A percentile compares a stretch with the other conserved stretches of the same genome.
Conservation (phyloP, 2,797 vertebrate species). For the Hozukius guyotensis region DNA sequence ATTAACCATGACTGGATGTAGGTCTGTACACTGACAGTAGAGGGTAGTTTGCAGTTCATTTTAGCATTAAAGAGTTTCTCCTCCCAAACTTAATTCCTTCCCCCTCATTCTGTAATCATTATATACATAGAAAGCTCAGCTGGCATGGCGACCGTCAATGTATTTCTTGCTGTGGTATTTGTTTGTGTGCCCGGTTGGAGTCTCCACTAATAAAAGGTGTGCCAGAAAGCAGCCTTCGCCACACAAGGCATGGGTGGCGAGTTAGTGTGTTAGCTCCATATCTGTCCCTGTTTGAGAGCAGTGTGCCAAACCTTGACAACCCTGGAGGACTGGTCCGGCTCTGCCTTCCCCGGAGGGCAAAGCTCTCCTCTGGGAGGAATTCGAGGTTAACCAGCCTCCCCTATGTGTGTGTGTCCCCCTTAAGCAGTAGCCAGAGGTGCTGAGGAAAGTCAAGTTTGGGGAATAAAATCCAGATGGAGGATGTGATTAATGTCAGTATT, state of each 20-base stretch:
- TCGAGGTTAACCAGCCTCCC: neutral
- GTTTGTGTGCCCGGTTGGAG: conserved; percentile 22
- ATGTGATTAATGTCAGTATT: neutral
- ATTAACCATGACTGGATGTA: neutral
- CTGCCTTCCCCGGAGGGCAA: conserved; percentile 17
- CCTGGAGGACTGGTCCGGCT: conserved; percentile 50
- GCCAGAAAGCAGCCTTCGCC: conserved; percentile 26
- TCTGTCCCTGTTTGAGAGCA: conserved; percentile 21
- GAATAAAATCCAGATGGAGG: neutral
- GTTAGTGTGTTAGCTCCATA: conserved; percentile 3
- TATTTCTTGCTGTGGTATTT: conserved; percentile 51
- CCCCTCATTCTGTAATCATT: conserved; percentile 12
- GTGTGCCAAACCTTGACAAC: conserved; percentile 49
- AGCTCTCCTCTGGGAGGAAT: neutral
- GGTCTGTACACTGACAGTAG: neutral
- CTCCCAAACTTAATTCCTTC: conserved; percentile 17
- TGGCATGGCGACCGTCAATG: conserved; percentile 12
- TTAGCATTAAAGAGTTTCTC: neutral
- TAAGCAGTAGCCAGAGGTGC: neutral
- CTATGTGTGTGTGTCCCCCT: neutral
- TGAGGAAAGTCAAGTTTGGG: neutral
- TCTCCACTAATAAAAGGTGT: conserved; percentile 51
- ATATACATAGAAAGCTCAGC: conserved; percentile 3
- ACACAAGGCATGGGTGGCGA: conserved; percentile 8
- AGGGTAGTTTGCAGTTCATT: neutral